phyloP scores from a whole-genome alignment of 1,140 invertebrate species.

The Drosophila ananassae region DNA sequence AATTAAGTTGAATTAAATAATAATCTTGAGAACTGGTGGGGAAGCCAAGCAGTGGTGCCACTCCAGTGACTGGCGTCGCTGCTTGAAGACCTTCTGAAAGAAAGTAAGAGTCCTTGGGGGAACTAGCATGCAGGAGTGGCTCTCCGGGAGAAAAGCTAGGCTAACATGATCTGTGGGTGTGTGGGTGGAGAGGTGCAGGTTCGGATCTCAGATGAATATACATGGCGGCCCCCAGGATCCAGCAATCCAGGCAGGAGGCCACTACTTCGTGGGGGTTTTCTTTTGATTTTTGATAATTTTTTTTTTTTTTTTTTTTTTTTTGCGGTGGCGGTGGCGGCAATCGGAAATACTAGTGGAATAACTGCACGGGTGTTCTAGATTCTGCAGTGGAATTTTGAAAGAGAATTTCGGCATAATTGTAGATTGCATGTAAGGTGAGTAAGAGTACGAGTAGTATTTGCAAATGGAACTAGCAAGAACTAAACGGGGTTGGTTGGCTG shows the following conservation, averaged over 20 bases:
- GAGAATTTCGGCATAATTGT: conserved; percentile 47
- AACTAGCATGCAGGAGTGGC: conserved; percentile 63
- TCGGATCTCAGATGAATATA: conserved; percentile 4
- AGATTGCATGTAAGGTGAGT: conserved; percentile 35
- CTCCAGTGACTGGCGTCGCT: conserved; percentile 2
- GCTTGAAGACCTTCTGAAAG: conserved; percentile 7
- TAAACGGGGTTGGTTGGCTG: conserved; percentile 45
- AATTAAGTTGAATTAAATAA: conserved; percentile 30
- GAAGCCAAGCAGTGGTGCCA: conserved; percentile 20
- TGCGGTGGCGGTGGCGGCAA: conserved; percentile 31
- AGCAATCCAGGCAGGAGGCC: conserved; percentile 10
- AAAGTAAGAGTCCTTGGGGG: conserved; percentile 1
- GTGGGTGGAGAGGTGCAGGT: conserved; percentile 13
- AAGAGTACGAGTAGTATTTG: conserved; percentile 46
- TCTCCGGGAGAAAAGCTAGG: conserved; percentile 33
- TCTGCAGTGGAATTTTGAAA: conserved; percentile 47
- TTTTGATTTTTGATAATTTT: background rate
- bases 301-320: background rate
- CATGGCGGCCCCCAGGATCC: conserved; percentile 1
- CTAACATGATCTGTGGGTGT: conserved; percentile 27
- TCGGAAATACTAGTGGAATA: conserved; percentile 43
- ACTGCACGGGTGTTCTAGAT: conserved; percentile 48
- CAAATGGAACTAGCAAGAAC: conserved; percentile 65
- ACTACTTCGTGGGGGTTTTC: conserved; percentile 36
- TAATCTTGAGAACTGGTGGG: conserved; percentile 9